A percentile compares a stretch with the other conserved stretches of the same genome.
Evolutionary conservation across 2,888 invertebrate species (phyloP).

Genomic region (Amiota minor): DNA sequence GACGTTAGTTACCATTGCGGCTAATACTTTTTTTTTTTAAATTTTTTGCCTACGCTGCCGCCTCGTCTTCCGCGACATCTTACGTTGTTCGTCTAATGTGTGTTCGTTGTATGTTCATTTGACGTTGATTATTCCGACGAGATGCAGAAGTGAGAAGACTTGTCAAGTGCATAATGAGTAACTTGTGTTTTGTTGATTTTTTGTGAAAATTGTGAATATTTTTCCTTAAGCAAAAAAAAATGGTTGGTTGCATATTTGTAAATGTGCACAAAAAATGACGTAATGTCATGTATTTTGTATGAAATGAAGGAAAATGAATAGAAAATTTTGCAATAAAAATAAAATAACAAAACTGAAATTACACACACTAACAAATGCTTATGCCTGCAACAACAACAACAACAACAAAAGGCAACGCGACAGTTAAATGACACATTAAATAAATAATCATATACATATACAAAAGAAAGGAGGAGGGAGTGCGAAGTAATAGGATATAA

Average conservation of each 20-base stretch:
- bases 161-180: constrained; percentile 15
- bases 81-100: too few relatives aligned
- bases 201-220: constrained; percentile 1
- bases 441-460: too few relatives aligned
- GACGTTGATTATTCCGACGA: too few relatives aligned
- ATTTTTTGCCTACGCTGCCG: too few relatives aligned
- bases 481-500: too few relatives aligned
- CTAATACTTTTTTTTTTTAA: too few relatives aligned
- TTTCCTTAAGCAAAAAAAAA: not conserved
- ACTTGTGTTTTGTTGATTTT: not conserved
- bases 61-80: too few relatives aligned
- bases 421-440: too few relatives aligned
- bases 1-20: too few relatives aligned
- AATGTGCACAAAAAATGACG: constrained; percentile 23
- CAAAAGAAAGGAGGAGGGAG: too few relatives aligned
- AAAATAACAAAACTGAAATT: not conserved
- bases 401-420: too few relatives aligned
- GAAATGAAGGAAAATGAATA: constrained; percentile 1
- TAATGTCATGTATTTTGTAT: constrained; percentile 21
- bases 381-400: not conserved
- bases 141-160: not conserved
- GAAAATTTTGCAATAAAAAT: not conserved
- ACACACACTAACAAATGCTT: not conserved
- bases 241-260: not conserved
- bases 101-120: too few relatives aligned